phyloP scores from a whole-genome alignment of 2,797 vertebrate genomes.

The Tapera naevia region DNA sequence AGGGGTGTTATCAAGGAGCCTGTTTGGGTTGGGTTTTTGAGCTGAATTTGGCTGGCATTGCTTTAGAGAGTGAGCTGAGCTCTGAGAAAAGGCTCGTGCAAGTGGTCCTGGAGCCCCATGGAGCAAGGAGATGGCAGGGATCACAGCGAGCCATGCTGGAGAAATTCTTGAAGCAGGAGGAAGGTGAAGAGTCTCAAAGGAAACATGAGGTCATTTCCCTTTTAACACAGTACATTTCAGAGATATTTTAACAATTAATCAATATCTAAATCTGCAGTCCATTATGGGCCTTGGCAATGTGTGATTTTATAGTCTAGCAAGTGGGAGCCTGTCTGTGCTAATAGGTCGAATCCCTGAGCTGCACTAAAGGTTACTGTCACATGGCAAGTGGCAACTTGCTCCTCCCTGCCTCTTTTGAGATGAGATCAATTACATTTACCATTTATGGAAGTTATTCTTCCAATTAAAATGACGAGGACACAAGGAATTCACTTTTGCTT shows the following conservation, averaged over 20 bases:
- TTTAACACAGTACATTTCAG: neutral
- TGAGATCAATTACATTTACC: neutral
- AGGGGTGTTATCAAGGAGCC: neutral
- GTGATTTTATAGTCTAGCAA: neutral
- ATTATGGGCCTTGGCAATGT: neutral
- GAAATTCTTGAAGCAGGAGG: neutral
- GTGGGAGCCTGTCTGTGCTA: neutral
- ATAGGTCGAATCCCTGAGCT: neutral
- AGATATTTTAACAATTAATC: slow-evolving; percentile 39
- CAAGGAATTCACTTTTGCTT: neutral
- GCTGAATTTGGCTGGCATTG: neutral
- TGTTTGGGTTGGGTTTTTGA: neutral
- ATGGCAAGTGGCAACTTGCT: neutral
- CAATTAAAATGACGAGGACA: neutral
- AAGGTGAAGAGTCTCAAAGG: slow-evolving; percentile 33
- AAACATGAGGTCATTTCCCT: slow-evolving; percentile 30
- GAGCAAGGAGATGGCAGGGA: neutral
- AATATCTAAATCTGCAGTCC: neutral
- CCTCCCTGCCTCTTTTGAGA: neutral
- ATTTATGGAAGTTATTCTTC: neutral
- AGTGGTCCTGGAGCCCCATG: neutral
- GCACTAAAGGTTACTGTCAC: neutral
- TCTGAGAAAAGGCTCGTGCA: neutral
- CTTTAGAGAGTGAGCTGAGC: neutral
- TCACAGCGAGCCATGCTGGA: neutral